A percentile compares a stretch with the other conserved stretches of the same genome.
phyloP scores from a whole-genome alignment of 2,888 invertebrate species.

The Napeogenes sylphis region DNA sequence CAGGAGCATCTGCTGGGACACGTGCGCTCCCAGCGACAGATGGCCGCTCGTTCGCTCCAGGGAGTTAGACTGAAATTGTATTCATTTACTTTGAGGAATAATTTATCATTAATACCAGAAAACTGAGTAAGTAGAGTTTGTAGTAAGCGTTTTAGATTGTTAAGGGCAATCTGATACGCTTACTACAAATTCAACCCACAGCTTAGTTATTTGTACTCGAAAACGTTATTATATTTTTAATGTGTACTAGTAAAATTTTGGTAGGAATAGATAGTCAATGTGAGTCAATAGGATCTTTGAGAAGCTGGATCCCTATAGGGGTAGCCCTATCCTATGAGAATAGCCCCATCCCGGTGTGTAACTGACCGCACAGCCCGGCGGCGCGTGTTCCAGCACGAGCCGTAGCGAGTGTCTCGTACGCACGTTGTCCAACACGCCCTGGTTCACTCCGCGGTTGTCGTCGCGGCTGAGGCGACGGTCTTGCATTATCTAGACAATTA shows the following conservation, averaged over 20 bases:
- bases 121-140: too few relatives aligned
- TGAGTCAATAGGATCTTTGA: conserved; percentile 36
- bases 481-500: conserved; percentile 87
- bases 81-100: neutral
- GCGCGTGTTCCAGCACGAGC: conserved; percentile 81
- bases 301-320: neutral
- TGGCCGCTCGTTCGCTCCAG: conserved; percentile 76
- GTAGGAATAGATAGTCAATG: too few relatives aligned
- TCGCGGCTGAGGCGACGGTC: conserved; percentile 94
- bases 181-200: too few relatives aligned
- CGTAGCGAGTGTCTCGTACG: conserved; percentile 91
- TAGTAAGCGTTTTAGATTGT: too few relatives aligned
- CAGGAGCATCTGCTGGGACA: conserved; percentile 77
- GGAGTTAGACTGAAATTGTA: conserved; percentile 36
- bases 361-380: conserved; percentile 63
- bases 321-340: too few relatives aligned
- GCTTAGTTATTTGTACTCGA: too few relatives aligned
- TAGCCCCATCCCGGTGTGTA: too few relatives aligned
- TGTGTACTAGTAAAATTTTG: too few relatives aligned
- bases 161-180: too few relatives aligned
- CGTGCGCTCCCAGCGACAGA: conserved; percentile 79
- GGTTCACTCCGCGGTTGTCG: conserved; percentile 94
- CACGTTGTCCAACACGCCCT: conserved; percentile 94
- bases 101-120: too few relatives aligned
- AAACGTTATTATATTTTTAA: too few relatives aligned